phyloP scores from a whole-genome alignment of 2,113 vertebrate species.

The Nyctibius bracteatus region DNA sequence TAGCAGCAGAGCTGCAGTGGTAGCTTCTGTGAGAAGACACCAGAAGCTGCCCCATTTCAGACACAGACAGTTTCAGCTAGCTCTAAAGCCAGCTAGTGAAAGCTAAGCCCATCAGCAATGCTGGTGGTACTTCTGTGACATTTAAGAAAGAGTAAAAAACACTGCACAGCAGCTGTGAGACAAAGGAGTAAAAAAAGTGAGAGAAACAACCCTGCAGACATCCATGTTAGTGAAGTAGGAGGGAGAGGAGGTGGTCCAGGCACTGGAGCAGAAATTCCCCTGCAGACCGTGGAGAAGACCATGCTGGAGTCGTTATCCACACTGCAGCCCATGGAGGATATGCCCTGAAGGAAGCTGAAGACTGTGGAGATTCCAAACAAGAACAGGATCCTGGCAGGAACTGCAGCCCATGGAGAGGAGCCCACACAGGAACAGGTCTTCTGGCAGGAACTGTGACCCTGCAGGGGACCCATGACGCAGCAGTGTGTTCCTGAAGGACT shows the following conservation, averaged over 20 bases:
- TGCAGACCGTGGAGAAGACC: background rate
- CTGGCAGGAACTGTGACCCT: background rate
- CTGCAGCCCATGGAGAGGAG: background rate
- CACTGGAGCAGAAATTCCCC: background rate
- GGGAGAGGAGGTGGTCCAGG: background rate
- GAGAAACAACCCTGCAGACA: background rate
- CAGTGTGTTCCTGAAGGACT: background rate
- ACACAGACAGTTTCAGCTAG: background rate
- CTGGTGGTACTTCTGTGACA: background rate
- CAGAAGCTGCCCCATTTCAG: background rate
- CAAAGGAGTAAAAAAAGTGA: background rate
- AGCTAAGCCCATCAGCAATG: background rate
- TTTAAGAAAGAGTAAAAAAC: background rate
- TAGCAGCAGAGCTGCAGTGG: background rate
- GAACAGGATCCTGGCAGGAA: background rate
- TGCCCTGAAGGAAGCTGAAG: background rate
- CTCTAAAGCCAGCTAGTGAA: background rate
- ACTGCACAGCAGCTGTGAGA: background rate
- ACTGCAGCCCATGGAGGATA: accelerated
- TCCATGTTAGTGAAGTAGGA: background rate
- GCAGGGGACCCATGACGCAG: accelerated
- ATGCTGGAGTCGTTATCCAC: background rate
- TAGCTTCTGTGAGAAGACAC: background rate
- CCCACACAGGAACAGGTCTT: accelerated
- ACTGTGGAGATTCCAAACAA: accelerated